phyloP scores from a whole-genome alignment of 2,113 vertebrate genomes.

The Peromyscus polionotus region DNA sequence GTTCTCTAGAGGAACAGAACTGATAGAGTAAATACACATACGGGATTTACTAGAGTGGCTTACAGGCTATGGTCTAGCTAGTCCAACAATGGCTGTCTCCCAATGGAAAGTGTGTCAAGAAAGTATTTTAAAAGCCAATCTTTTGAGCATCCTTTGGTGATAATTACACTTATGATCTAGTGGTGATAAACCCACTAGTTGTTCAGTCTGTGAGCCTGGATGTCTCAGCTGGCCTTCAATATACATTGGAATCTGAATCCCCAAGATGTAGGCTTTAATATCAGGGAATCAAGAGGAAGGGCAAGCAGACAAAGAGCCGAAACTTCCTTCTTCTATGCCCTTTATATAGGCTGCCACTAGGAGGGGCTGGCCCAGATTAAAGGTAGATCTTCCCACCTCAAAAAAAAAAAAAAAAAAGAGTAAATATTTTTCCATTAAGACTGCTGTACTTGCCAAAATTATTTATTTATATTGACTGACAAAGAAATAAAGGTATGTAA shows the following conservation, averaged over 20 bases:
- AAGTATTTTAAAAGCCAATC: no score
- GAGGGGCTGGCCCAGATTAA: not conserved
- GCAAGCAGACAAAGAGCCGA: not conserved
- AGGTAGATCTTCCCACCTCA: not conserved
- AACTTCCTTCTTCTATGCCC: not conserved
- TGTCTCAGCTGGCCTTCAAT: not conserved
- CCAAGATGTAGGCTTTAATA: not conserved
- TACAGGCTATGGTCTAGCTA: not conserved
- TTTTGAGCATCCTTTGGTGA: no score
- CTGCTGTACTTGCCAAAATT: no score
- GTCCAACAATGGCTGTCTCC: not conserved
- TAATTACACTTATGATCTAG: no score
- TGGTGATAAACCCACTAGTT: not conserved
- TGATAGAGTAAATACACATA: not conserved
- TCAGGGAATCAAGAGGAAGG: not conserved
- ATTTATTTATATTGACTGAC: no score
- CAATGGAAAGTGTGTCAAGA: not conserved
- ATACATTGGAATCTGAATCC: not conserved
- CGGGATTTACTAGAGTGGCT: not conserved
- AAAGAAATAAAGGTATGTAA: no score
- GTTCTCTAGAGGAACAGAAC: not conserved
- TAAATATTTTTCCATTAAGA: no score
- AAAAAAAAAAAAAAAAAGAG: no score
- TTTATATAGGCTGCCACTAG: not conserved
- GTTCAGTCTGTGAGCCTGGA: not conserved